Base-by-base conservation (phyloP, 2,888 invertebrate genomes). In the Cyrtodaria siliqua region DNA sequence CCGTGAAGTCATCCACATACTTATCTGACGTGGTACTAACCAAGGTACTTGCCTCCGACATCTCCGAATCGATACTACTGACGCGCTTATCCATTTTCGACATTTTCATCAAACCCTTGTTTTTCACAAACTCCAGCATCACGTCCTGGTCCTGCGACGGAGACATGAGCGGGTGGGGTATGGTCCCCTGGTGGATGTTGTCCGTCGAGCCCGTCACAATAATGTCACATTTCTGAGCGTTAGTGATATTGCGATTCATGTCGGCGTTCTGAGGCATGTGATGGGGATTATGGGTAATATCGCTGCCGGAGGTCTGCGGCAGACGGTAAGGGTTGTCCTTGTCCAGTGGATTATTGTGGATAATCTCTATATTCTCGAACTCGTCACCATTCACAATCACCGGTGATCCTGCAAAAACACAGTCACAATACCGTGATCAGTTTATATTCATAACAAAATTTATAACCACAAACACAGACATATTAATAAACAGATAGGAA, bases 111-210 rank as follows among this genome's bases (percentile, higher is more conserved):
- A 97, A 96, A 85, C 97, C 95, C 93, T 98, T 98, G 92, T 97
- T 97, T 84, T 96, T 97, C 86, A 98, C 95, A 95, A 98, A 96
- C 90, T 98, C 98, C 90, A 97, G 96, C 92, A 98, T 97, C 95
- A 98, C 97, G 90, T 98, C 98, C 0, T 97, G 95, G 2, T 82
- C 79, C 1, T 56, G 50, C 0, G 77, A 63, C 8, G 79, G 76
- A 16, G 79, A 72, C 61, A 53, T 56, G 18, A 79, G 40, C 6
- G 67, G 72, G 18, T 72, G 69, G 24, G 56, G 64, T 9, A 61
- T 57, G 29, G 55, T 66, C 96, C 59, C 79, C 33, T 71, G 44
- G 52, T 29, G n/a, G 52, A 42, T 1, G 49, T 73, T 80, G 53
- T 79, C 70, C 55, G 64, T 74, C 63, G 78, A 81, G 33, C 87